Conservation (phyloP, 2,888 invertebrate species). For the Orthosia gracilis region DNA sequence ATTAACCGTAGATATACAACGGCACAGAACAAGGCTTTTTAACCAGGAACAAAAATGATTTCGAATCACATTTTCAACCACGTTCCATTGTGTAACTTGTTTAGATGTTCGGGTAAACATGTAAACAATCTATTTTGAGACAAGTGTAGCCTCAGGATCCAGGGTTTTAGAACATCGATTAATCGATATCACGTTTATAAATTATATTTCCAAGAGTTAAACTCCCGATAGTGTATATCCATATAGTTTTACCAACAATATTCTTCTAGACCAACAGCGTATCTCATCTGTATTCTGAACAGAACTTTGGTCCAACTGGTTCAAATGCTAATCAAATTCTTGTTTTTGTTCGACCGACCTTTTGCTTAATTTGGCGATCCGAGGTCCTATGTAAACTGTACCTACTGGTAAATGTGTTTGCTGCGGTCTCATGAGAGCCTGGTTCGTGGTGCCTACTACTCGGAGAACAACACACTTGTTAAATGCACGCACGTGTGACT, state of each 20-base stretch:
- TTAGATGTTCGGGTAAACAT: constrained; percentile 43
- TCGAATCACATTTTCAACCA: constrained; percentile 57
- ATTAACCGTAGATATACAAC: background rate
- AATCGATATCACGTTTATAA: constrained; percentile 14
- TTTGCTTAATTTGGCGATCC: constrained; percentile 73
- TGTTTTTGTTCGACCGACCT: constrained; percentile 76
- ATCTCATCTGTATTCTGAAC: constrained; percentile 71
- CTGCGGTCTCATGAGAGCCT: constrained; percentile 68
- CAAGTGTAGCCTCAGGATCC: constrained; percentile 21
- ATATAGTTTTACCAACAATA: constrained; percentile 18
- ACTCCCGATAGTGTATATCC: background rate
- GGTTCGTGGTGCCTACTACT: constrained; percentile 39
- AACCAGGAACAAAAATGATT: constrained; percentile 34
- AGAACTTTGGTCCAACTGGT: constrained; percentile 65
- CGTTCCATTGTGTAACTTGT: constrained; percentile 61
- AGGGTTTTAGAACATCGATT: constrained; percentile 32
- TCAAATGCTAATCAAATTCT: constrained; percentile 77
- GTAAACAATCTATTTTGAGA: constrained; percentile 50
- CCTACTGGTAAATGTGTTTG: constrained; percentile 68
- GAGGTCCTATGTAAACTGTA: constrained; percentile 74
- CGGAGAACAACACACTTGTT: background rate
- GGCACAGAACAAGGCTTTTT: background rate
- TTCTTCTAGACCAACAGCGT: constrained; percentile 33
- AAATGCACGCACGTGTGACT: constrained; percentile 22
- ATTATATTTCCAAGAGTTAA: constrained; percentile 1